Conservation (phyloP, 2,888 invertebrate genomes). For the Cheiracanthium punctorium region DNA sequence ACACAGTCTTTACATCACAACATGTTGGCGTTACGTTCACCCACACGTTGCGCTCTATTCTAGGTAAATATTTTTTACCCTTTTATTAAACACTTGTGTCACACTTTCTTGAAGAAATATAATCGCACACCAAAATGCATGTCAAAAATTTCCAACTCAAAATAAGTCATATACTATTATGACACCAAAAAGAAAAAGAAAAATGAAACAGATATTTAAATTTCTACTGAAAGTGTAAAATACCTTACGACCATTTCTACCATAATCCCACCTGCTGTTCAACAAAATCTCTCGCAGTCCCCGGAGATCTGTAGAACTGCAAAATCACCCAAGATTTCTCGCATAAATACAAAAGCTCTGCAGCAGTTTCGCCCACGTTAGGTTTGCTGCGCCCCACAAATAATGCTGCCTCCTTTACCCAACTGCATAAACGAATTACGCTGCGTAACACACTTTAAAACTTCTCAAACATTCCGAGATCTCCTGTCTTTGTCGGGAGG, state of each 20-base stretch:
- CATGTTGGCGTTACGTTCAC: too few relatives aligned
- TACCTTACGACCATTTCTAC: neutral
- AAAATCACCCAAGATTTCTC: neutral
- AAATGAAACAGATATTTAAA: too few relatives aligned
- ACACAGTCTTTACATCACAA: too few relatives aligned
- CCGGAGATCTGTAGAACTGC: neutral
- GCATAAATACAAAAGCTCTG: constrained; percentile 2
- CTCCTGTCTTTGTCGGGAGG: neutral
- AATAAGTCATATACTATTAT: too few relatives aligned
- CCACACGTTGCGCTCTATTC: too few relatives aligned
- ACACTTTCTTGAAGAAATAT: too few relatives aligned
- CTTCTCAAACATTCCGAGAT: constrained; percentile 2
- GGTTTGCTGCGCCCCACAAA: neutral
- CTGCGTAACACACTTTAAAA: neutral
- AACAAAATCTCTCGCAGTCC: neutral
- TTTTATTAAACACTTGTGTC: too few relatives aligned
- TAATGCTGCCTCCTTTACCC: neutral
- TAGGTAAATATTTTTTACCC: too few relatives aligned
- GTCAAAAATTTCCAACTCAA: too few relatives aligned
- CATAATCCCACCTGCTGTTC: neutral
- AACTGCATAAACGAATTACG: constrained; percentile 2
- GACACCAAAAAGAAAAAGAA: too few relatives aligned
- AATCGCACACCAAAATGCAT: too few relatives aligned
- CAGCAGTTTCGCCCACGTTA: neutral
- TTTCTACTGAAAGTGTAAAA: neutral